A percentile compares a stretch with the other conserved stretches of the same genome.
phyloP scores from a whole-genome alignment of 92 coral and sea anemone genomes.

The Galaxea fascicularis region DNA sequence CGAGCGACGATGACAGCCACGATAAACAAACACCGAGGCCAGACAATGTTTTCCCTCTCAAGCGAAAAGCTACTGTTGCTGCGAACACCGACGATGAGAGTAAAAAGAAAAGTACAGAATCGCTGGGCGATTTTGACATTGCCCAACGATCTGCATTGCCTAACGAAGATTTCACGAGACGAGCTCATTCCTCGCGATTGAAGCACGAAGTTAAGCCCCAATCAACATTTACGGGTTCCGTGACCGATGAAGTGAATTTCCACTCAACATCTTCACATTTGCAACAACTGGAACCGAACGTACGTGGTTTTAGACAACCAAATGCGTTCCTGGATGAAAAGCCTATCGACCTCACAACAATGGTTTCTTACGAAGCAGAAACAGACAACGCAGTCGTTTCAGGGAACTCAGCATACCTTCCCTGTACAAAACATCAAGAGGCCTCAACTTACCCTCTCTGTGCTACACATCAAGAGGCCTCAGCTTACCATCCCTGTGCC shows the following conservation, averaged over 20 bases:
- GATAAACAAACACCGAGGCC: not conserved
- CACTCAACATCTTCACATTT: not conserved
- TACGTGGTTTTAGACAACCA: not conserved
- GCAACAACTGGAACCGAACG: not conserved
- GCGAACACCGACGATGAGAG: not conserved
- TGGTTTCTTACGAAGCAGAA: not conserved
- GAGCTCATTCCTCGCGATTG: not conserved
- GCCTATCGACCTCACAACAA: not conserved
- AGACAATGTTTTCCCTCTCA: not conserved
- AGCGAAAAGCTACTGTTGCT: not conserved
- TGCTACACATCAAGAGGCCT: not conserved
- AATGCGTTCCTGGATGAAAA: not conserved
- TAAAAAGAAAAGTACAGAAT: not conserved
- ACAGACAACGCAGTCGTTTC: not conserved
- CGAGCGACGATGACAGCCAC: not conserved
- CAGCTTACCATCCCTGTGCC: not conserved
- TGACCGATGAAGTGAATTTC: not conserved
- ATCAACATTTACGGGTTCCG: not conserved
- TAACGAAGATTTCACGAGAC: not conserved
- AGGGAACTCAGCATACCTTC: not conserved
- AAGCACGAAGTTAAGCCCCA: not conserved
- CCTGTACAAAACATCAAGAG: not conserved
- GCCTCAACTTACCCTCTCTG: too few relatives aligned
- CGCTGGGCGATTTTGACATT: not conserved
- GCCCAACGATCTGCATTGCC: not conserved